These are phyloP conservation scores for Lysiphlebus fabarum DNA, from an alignment of 1,140 invertebrate genomes.

Conservation along the genomic window DNA sequence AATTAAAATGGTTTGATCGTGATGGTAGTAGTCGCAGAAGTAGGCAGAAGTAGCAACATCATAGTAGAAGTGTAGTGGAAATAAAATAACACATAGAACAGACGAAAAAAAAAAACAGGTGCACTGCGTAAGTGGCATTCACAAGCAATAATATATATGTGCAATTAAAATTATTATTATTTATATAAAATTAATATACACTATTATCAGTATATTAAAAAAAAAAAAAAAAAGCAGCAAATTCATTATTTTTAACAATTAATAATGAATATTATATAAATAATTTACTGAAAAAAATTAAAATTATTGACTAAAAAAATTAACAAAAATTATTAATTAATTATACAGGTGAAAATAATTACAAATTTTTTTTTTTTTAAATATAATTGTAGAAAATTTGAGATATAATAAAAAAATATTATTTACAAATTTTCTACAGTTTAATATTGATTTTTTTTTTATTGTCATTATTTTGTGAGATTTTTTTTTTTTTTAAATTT, in stretches of 20 bases:
- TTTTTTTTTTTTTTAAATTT: neutral
- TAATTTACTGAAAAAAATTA: no score
- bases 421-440: no score
- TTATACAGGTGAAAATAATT: no score
- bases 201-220: constrained; percentile 11
- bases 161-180: constrained; percentile 11
- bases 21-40: constrained; percentile 32
- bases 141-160: constrained; percentile 39
- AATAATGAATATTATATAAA: no score
- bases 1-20: constrained; percentile 24
- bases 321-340: no score
- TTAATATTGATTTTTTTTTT: no score
- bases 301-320: no score
- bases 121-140: constrained; percentile 54
- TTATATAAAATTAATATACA: neutral
- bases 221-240: constrained; percentile 1
- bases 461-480: no score
- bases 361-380: no score
- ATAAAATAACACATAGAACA: constrained; percentile 57
- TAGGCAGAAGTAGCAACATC: constrained; percentile 38
- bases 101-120: constrained; percentile 49
- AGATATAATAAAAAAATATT: no score
- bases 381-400: no score
- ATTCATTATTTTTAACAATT: no score
- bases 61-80: constrained; percentile 48